phyloP scores from a whole-genome alignment of 2,797 vertebrate species.

The Hyperoplus immaculatus region DNA sequence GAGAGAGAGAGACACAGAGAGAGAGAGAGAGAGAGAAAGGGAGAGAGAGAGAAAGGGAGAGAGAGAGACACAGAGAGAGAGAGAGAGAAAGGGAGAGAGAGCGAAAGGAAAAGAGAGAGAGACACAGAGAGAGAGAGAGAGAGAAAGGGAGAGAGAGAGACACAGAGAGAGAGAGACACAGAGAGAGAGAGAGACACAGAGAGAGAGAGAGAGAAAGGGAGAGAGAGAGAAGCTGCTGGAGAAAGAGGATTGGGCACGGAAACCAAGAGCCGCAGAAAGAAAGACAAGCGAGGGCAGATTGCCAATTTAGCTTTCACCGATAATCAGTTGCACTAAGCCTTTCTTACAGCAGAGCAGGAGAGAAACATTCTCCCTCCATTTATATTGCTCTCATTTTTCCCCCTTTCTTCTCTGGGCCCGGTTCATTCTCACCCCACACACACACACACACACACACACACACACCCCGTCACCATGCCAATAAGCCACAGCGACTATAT shows the following conservation, averaged over 20 bases:
- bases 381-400: slow-evolving; percentile 46
- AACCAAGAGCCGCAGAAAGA: slow-evolving; percentile 30
- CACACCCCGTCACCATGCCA: neutral
- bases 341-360: slow-evolving; percentile 55
- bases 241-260: slow-evolving; percentile 37
- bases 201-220: slow-evolving; percentile 13
- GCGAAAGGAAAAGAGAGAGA: neutral
- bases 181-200: slow-evolving; percentile 19
- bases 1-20: neutral
- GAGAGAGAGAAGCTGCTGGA: slow-evolving; percentile 11
- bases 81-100: neutral
- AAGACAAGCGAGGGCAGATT: slow-evolving; percentile 66
- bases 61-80: neutral
- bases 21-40: neutral
- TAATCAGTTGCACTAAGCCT: slow-evolving; percentile 67
- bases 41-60: neutral
- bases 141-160: neutral
- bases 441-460: neutral
- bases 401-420: slow-evolving; percentile 1
- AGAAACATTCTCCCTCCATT: slow-evolving; percentile 55
- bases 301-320: slow-evolving; percentile 73
- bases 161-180: neutral
- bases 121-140: neutral
- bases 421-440: slow-evolving; percentile 31
- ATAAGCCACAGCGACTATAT: slow-evolving; percentile 33